Percentiles rank a stretch among this genome's conserved stretches.
These are phyloP conservation scores for Drosophila pseudoobscura DNA, from an alignment of 1,140 invertebrate species.

Conservation along the genomic window DNA sequence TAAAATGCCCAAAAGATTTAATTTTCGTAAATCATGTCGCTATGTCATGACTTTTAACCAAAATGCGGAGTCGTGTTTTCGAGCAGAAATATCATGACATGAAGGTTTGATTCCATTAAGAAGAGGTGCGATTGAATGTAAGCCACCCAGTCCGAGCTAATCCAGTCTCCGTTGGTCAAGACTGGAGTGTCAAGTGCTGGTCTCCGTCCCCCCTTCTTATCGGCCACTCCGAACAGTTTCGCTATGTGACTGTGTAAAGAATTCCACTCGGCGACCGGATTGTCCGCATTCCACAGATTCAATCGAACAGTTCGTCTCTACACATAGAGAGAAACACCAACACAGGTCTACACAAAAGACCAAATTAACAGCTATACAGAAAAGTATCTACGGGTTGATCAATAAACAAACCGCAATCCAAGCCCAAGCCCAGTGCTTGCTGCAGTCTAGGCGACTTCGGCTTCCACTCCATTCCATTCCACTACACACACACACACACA, in stretches of 20 bases:
- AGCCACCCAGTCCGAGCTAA: background rate
- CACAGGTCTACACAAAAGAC: conserved; percentile 52
- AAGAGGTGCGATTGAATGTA: too few species aligned
- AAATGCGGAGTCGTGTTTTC: too few species aligned
- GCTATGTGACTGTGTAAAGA: conserved; percentile 60
- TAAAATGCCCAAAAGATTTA: too few species aligned
- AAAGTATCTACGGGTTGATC: conserved; percentile 71
- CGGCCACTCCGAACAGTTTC: conserved; percentile 55
- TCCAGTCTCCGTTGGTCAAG: conserved; percentile 9
- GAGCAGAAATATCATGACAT: too few species aligned
- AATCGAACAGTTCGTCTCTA: conserved; percentile 57
- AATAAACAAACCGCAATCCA: conserved; percentile 66
- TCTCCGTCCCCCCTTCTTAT: conserved; percentile 19
- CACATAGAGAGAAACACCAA: conserved; percentile 21
- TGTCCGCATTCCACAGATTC: conserved; percentile 78
- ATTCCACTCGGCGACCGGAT: conserved; percentile 76
- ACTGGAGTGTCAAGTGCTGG: conserved; percentile 52
- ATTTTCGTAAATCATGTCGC: too few species aligned
- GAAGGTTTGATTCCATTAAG: too few species aligned
- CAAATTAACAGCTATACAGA: conserved; percentile 71
- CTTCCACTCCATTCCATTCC: conserved; percentile 8
- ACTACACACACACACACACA: conserved; percentile 9
- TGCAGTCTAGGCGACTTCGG: conserved; percentile 40
- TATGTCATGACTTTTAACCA: too few species aligned
- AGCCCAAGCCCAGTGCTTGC: conserved; percentile 37